Base-by-base conservation (phyloP, 2,888 invertebrate genomes). In the Tribolium freemani region DNA sequence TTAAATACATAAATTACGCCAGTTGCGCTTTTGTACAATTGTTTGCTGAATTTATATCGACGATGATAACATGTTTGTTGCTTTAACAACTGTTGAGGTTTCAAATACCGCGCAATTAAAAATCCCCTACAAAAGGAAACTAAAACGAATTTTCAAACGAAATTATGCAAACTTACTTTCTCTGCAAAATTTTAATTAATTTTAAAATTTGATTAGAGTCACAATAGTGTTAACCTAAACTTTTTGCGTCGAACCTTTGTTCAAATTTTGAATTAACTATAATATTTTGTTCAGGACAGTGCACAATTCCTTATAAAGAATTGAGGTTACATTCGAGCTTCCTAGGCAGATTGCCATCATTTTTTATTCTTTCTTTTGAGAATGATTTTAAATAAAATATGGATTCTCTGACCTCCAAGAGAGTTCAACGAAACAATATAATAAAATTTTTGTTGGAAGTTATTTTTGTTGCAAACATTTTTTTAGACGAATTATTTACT, bases 1-100 rank as follows among this genome's bases (percentile, higher is more conserved):
- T 69, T 61, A 69, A 61, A 61, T 58, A 46, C 60, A 69, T 69
- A 69, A 69, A 69, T 69, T 69, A 69, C 60, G 45, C 53, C 69
- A 53, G 51, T 69, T 69, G 69, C 31, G 69, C 51, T 30, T 31
- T 61, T 60, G 45, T 61, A 58, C 69, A 69, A 60, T 69, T 69
- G 60, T 53, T 60, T 45, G 53, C 60, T 44, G 45, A 51, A 53
- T 61, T 69, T 16, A 53, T 61, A 60, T 69, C 51, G 53, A 69
- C 44, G 61, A 53, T 69, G 69, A 69, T 69, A 60, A 69, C 60
- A 69, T 53, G 69, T 46, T 53, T 21, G 53, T 63, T 63, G 31
- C 31, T 31, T 51, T 50, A 63, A 63, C 51, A 63, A 51, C 31
- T 63, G 63, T 63, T 63, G 63, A 63, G 63, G 63, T 63, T 58